Evolutionary conservation across 2,888 invertebrate genomes (phyloP).

Genomic region (Elysia crispata): DNA sequence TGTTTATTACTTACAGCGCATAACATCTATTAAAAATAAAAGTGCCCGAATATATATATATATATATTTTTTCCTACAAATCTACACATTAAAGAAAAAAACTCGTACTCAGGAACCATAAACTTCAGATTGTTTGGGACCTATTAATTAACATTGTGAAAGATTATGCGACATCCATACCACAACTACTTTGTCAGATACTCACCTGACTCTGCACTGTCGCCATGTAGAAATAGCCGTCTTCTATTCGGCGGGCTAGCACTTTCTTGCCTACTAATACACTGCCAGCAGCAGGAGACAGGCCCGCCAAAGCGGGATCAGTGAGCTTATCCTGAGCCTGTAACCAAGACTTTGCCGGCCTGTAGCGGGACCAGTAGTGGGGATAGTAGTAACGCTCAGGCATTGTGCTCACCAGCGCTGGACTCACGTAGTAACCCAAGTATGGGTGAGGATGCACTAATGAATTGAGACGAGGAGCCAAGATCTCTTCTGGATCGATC

Average conservation of each 20-base stretch:
- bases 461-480: constrained; percentile 52
- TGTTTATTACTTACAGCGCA: no score
- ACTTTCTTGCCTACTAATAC: constrained; percentile 73
- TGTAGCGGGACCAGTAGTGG: constrained; percentile 68
- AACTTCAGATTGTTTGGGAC: no score
- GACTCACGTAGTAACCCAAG: constrained; percentile 37
- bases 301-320: constrained; percentile 52
- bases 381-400: constrained; percentile 65
- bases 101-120: no score
- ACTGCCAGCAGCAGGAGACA: constrained; percentile 73
- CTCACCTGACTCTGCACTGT: constrained; percentile 75
- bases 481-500: constrained; percentile 66
- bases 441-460: constrained; percentile 50
- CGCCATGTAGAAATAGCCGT: constrained; percentile 76
- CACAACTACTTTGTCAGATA: no score
- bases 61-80: no score
- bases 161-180: no score
- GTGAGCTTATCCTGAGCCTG: constrained; percentile 66
- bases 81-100: no score
- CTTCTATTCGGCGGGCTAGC: constrained; percentile 71
- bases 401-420: constrained; percentile 52
- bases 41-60: no score
- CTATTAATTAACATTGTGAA: no score
- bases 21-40: no score
- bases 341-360: constrained; percentile 68